Percentiles rank a stretch among this genome's conserved stretches.
Evolutionary conservation across 2,888 invertebrate genomes (phyloP).

Genomic region (Caradrina clavipalpis): DNA sequence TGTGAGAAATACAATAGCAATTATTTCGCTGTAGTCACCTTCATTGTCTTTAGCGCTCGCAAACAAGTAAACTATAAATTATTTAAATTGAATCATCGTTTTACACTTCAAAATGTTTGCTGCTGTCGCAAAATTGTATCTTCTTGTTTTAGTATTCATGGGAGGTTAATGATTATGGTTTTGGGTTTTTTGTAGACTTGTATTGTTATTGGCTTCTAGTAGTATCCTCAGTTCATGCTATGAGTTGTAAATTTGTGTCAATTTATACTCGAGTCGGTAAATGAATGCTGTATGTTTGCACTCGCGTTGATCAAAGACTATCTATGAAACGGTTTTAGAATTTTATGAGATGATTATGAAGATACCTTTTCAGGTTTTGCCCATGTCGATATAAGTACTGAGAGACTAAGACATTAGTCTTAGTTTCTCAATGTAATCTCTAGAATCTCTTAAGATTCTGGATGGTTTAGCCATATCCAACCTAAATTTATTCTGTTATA

Average conservation of each 20-base stretch:
- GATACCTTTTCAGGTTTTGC: too few species aligned
- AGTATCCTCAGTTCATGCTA: neutral
- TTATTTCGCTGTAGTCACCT: conserved; percentile 66
- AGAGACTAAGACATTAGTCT: too few species aligned
- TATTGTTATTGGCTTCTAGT: conserved; percentile 2
- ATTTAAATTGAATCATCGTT: conserved; percentile 65
- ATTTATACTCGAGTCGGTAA: conserved; percentile 18
- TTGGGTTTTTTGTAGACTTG: conserved; percentile 4
- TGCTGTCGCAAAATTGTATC: conserved; percentile 43
- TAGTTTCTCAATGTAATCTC: too few species aligned
- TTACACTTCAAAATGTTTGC: conserved; percentile 61
- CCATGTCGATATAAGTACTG: too few species aligned
- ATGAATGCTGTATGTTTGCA: neutral
- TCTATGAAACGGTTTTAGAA: neutral
- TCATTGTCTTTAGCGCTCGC: conserved; percentile 60
- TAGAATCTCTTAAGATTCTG: too few species aligned
- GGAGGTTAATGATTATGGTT: conserved; percentile 21
- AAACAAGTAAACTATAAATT: conserved; percentile 66
- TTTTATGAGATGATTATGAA: neutral
- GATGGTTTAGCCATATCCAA: too few species aligned
- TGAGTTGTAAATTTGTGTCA: conserved; percentile 9
- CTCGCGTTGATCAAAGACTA: neutral
- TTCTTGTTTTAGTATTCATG: conserved; percentile 42
- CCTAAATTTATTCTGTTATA: too few species aligned
- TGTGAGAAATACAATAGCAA: conserved; percentile 68